These are phyloP conservation scores for Eugnorisma glareosa DNA, from an alignment of 2,888 invertebrate genomes.

Conservation along the genomic window DNA sequence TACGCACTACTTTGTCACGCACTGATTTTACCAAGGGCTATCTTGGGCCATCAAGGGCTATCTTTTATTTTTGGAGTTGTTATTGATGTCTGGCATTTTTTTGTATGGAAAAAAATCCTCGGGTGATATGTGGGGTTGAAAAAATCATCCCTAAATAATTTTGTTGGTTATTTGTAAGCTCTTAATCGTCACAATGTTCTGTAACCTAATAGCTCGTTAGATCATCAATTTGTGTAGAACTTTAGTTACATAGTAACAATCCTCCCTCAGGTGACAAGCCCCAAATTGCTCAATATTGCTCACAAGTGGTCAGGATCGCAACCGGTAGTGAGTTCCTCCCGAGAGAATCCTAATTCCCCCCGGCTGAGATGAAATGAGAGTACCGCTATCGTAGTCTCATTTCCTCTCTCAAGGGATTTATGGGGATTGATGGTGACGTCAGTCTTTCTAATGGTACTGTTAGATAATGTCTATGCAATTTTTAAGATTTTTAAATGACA, in stretches of 20 bases:
- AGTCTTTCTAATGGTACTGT: not conserved
- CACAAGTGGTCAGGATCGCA: constrained; percentile 7
- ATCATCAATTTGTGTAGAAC: constrained; percentile 10
- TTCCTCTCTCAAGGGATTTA: constrained; percentile 24
- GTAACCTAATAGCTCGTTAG: not conserved
- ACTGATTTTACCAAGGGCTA: no score
- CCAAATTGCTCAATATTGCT: constrained; percentile 19
- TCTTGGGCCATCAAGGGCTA: no score
- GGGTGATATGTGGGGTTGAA: no score
- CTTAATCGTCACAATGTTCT: not conserved
- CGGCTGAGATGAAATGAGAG: constrained; percentile 5
- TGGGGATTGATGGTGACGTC: not conserved
- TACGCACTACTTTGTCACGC: no score
- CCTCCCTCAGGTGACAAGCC: constrained; percentile 11
- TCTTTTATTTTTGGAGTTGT: no score
- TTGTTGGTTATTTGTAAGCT: not conserved
- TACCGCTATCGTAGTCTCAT: constrained; percentile 13
- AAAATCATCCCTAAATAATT: no score
- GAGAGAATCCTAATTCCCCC: constrained; percentile 7
- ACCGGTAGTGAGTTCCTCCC: constrained; percentile 1
- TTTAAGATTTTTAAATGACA: not conserved
- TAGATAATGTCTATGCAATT: not conserved
- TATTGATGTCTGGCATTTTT: no score
- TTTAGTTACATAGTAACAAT: not conserved
- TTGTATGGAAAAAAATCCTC: no score